Evolutionary conservation across 2,113 vertebrate genomes (phyloP).

Genomic region (rabbit (Oryctolagus cuniculus)): DNA sequence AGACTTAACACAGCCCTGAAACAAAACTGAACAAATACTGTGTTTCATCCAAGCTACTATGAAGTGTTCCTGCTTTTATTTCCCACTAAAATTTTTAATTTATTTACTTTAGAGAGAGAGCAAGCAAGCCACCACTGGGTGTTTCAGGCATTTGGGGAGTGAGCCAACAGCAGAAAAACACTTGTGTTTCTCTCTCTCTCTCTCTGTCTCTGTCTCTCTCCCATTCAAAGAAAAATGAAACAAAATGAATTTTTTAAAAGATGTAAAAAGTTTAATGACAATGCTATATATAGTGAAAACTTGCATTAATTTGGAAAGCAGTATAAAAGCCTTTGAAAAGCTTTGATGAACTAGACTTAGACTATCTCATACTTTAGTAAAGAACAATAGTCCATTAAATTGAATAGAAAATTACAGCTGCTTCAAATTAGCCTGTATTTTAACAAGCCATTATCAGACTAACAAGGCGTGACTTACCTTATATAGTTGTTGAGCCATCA

Average conservation of each 20-base stretch:
- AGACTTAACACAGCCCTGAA: not conserved
- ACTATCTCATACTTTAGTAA: conserved; percentile 45
- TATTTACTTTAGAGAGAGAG: no score
- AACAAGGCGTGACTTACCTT: conserved; percentile 39
- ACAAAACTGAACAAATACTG: not conserved
- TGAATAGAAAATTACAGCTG: conserved; percentile 53
- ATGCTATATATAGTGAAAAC: not conserved
- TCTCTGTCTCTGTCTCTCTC: no score
- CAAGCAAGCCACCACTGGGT: no score
- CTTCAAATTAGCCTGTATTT: conserved; percentile 45
- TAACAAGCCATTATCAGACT: conserved; percentile 31
- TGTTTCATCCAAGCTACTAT: not conserved
- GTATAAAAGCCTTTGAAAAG: not conserved
- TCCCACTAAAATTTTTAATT: not conserved
- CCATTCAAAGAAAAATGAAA: no score
- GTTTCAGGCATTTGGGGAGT: no score
- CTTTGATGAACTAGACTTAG: conserved; percentile 32
- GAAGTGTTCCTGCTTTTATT: not conserved
- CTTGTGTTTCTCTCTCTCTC: not conserved
- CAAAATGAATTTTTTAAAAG: no score
- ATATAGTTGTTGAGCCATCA: not conserved
- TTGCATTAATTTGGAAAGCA: conserved; percentile 47
- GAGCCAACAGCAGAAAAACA: no score
- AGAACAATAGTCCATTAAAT: conserved; percentile 40
- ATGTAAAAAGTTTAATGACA: not conserved